Conservation (phyloP, 92 coral and sea anemone genomes). For the Parazoanthus darwini region DNA sequence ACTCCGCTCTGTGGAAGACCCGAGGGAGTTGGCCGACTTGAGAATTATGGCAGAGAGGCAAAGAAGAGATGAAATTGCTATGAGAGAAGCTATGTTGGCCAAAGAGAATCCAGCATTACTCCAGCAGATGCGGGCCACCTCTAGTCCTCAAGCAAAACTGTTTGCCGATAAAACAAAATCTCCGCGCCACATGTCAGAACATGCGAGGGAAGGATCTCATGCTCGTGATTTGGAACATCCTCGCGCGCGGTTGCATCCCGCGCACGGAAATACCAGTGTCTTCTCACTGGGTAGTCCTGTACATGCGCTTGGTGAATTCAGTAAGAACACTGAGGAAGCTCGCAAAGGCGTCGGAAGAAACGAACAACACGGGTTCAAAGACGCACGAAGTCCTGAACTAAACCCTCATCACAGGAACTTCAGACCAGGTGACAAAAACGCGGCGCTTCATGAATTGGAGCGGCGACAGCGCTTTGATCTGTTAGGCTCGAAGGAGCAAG, state of each 20-base stretch:
- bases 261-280: conserved; percentile 71
- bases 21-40: conserved; percentile 57
- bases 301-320: conserved; percentile 60
- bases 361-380: conserved; percentile 45
- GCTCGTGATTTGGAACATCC: conserved; percentile 42
- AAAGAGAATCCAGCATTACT: conserved; percentile 48
- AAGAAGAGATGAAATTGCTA: conserved; percentile 62
- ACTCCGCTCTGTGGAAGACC: conserved; percentile 75
- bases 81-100: conserved; percentile 48
- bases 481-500: conserved; percentile 74
- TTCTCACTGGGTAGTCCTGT: conserved; percentile 57
- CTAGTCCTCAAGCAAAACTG: conserved; percentile 61
- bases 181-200: conserved; percentile 25
- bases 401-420: conserved; percentile 8
- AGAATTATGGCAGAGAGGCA: conserved; percentile 65
- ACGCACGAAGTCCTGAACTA: conserved; percentile 8
- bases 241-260: conserved; percentile 49
- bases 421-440: conserved; percentile 44
- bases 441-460: conserved; percentile 63
- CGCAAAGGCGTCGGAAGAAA: conserved; percentile 56
- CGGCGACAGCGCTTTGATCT: conserved; percentile 67
- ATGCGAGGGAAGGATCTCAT: conserved; percentile 44
- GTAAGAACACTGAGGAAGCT: conserved; percentile 58
- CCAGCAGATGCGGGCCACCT: conserved; percentile 49
- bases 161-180: conserved; percentile 53